Percentiles rank a stretch among this genome's conserved stretches.
These are phyloP conservation scores for Electrona antarctica DNA, from an alignment of 2,113 vertebrate genomes.

Conservation along the genomic window DNA sequence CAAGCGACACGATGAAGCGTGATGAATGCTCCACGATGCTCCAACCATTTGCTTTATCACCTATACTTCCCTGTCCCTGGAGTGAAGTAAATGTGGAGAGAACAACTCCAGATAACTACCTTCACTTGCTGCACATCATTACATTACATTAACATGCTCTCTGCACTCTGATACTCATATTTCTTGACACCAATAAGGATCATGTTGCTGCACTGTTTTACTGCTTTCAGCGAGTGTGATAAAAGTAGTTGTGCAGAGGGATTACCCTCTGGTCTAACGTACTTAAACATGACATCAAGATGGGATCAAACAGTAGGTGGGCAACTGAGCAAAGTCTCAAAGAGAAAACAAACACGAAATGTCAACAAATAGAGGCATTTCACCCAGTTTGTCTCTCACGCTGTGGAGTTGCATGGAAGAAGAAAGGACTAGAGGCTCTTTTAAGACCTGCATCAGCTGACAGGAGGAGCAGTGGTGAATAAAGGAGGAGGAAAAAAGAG, in stretches of 20 bases:
- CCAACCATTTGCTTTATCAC: constrained; percentile 39
- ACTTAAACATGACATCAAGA: constrained; percentile 60
- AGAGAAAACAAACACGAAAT: constrained; percentile 61
- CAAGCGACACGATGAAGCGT: too few relatives aligned
- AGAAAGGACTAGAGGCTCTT: constrained; percentile 38
- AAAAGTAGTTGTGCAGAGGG: constrained; percentile 37
- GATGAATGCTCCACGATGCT: constrained; percentile 10
- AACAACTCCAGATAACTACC: constrained; percentile 14
- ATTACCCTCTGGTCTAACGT: constrained; percentile 43
- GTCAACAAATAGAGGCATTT: constrained; percentile 73
- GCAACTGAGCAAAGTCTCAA: constrained; percentile 52
- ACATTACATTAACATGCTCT: neutral
- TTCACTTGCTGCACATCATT: neutral
- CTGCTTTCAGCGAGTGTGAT: constrained; percentile 31
- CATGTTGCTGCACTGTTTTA: constrained; percentile 20
- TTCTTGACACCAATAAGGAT: constrained; percentile 10
- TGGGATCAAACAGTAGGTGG: constrained; percentile 63
- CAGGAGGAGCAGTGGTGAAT: constrained; percentile 64
- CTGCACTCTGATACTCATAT: constrained; percentile 5
- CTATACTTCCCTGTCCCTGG: neutral
- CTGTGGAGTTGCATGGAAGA: constrained; percentile 55
- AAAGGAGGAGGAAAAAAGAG: constrained; percentile 49
- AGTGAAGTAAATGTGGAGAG: constrained; percentile 50
- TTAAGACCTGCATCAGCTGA: constrained; percentile 56
- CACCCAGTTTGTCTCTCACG: constrained; percentile 69